Evolutionary conservation across 64 coral and sea anemone genomes (phyloP), one percentile per base, ranked within the genome.

Genomic region (Astreopora myriophthalma): DNA sequence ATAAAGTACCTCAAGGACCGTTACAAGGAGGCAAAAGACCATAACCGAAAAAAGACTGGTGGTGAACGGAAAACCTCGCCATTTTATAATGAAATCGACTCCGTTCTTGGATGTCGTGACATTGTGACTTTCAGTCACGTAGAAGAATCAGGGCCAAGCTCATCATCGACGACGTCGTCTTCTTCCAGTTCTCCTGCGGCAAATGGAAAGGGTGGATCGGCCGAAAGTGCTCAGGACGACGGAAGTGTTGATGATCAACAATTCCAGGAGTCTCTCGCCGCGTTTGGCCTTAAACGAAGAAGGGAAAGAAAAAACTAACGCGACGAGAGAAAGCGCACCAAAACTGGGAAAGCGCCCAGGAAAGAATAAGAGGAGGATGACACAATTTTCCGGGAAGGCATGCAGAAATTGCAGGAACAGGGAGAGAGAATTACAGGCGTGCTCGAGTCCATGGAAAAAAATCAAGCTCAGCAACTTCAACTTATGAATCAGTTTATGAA

Each of bases 401-500:
- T 90, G 40, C 40, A 77, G 29, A 30, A n/a, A 9, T 30, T 81
- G 11, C 71, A 80, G 29, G 30, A 81, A 20, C 88, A 79, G 69
- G 75, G 88, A 48, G 88, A 90, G 60, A 90, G 49, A 52, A 27
- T 90, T 33, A 49, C 63, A 34, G 64, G 64, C 23, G 78, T 70
- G 5, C 75, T 81, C 11, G 88, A 90, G 34, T 71, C 75, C 12
- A 90, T 90, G 88, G 88, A 48, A 69, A 90, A 63, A 79, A 80
- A 90, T 40, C 88, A 90, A 34, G 29, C 34, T 9, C 75, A 90
- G 74, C 88, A 90, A 22, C 61, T 80, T 13, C 74, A 90, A 66
- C 42, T 91, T 33, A 84, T 84, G 76, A 40, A 84, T 31, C 65
- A 84, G 20, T 91, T 91, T 57, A 91, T 91, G 89, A 73, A 81